Conservation (phyloP, 2,113 vertebrate genomes). For the Orthonyx spaldingii region DNA sequence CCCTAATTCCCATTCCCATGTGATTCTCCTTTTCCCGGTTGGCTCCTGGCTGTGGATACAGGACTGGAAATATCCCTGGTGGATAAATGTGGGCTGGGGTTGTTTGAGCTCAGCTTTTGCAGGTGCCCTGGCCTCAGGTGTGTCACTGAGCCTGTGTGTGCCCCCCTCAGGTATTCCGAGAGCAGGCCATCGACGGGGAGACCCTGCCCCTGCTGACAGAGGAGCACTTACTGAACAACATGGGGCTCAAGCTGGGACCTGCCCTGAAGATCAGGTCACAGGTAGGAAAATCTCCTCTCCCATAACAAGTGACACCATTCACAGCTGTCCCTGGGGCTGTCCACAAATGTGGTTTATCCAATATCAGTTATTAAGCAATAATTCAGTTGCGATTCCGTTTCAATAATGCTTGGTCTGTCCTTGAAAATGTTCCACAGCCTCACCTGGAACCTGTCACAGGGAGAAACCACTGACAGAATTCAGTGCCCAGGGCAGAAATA, state of each 20-base stretch:
- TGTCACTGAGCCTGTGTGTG: neutral
- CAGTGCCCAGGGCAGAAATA: neutral
- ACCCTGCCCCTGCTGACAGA: constrained; percentile 93
- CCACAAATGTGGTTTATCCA: fast-evolving
- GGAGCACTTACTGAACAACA: constrained; percentile 92
- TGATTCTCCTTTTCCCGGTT: fast-evolving
- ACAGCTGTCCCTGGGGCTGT: neutral
- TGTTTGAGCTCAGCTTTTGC: fast-evolving
- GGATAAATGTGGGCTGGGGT: fast-evolving
- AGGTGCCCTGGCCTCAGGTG: fast-evolving
- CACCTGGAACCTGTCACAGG: neutral
- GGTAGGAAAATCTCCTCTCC: constrained; percentile 64
- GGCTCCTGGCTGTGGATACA: neutral
- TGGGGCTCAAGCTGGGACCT: constrained; percentile 95
- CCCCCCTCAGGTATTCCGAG: constrained; percentile 86
- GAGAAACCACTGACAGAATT: fast-evolving
- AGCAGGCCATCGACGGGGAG: constrained; percentile 96
- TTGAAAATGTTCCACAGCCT: neutral
- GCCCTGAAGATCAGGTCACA: constrained; percentile 96
- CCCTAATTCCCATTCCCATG: neutral
- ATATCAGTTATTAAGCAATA: fast-evolving
- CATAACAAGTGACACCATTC: fast-evolving
- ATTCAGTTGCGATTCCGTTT: neutral
- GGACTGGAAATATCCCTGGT: fast-evolving
- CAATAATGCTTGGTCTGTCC: neutral